Percentiles rank a stretch among this genome's conserved stretches.
These are phyloP conservation scores for Psittacula derbiana DNA, from an alignment of 2,797 vertebrate genomes.

Conservation along the genomic window DNA sequence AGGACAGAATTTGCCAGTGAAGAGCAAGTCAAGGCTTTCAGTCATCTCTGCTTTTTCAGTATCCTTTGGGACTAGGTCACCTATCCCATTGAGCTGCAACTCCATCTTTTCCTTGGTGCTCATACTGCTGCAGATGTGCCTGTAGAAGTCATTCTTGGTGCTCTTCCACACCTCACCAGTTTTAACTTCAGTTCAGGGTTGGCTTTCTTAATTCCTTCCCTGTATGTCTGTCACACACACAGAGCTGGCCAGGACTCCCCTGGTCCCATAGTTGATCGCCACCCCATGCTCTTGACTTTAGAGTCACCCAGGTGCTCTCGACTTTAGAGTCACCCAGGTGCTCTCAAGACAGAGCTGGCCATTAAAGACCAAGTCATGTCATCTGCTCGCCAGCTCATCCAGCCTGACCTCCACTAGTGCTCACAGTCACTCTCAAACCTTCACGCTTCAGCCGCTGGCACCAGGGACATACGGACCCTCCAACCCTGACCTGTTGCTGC, in stretches of 20 bases:
- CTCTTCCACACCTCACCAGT: neutral
- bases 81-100: neutral
- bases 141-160: neutral
- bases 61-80: neutral
- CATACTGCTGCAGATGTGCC: neutral
- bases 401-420: neutral
- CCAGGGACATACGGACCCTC: rapidly evolving
- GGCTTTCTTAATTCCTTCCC: neutral
- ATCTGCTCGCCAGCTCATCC: neutral
- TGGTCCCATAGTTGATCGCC: neutral
- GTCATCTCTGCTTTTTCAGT: neutral
- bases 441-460: neutral
- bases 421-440: neutral
- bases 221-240: neutral
- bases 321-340: neutral
- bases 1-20: neutral
- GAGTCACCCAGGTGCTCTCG: neutral
- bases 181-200: neutral
- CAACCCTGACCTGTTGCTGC: neutral
- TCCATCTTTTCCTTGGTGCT: neutral
- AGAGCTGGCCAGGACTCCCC: neutral
- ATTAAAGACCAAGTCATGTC: neutral
- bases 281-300: neutral
- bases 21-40: neutral
- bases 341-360: neutral